Base-by-base conservation (phyloP, 1,140 invertebrate species). In the Drosophila melanica region DNA sequence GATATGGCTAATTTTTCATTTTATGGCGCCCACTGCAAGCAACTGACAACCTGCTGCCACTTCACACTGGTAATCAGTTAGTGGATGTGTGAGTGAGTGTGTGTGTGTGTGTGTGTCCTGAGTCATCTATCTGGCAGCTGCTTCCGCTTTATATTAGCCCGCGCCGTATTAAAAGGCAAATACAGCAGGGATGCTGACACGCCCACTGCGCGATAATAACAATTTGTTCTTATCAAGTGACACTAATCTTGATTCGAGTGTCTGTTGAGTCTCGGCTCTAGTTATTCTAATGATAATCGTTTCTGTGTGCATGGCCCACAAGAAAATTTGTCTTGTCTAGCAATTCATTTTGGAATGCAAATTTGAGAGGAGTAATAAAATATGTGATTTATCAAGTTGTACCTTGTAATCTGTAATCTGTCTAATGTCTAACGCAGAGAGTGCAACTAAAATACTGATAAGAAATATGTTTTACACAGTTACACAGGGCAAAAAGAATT, bases 231-330 rank as follows among this genome's bases (percentile, higher is more conserved):
- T 85, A 85, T 85, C 81, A 71, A 68, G 45, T 35, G 53, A 75
- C 69, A 75, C 59, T 53, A 62, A 85, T 85, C 81, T 85, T 77
- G 63, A 79, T 79, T 85, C 23, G 37, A 55, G 41, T 67, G 16
- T 53, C 16, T 18, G 16, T 20, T 39, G 35, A 42, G 33, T 30
- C 16, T 42, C 6, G 33, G 11, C 16, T 33, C 16, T 14, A 68
- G 35, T 48, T 62, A 44, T 44, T 42, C 14, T 67, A 80, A 65
- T 81, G 33, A 57, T 42, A 63, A 23, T 65, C 8, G 8, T 33
- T 54, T 50, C 27, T 12, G 8, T 30, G 51, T 44, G 20, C 4
- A 45, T 44, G 18, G 5, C 33, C 2, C 1, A 35, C n/a, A 35
- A 35, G 50, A 35, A 35, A 11, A 35, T 53, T 53, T 35, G n/a